Base-by-base conservation (phyloP, 2,888 invertebrate genomes). In the Odontothrips loti region DNA sequence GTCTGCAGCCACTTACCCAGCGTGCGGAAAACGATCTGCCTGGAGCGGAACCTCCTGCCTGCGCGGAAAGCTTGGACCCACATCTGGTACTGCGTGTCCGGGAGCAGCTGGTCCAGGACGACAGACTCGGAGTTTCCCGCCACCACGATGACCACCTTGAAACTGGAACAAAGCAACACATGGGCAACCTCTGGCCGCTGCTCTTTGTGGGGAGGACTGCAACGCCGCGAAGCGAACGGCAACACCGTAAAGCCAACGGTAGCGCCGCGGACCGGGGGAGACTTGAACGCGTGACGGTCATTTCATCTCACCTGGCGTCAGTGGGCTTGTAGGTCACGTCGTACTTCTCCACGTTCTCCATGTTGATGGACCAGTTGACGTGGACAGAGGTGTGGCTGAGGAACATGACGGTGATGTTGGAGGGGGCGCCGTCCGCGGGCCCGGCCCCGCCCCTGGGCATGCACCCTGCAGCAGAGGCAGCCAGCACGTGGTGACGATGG, bases 91-190 rank as follows among this genome's bases (percentile, higher is more conserved):
- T 96, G 95, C 43, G 96, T 96, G 87, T 95, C 94, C 34, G 96
- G 94, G 86, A 93, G 91, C 83, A 96, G 89, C 79, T 94, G 93
- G 86, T 92, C 94, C 86, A 96, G 89, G 84, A 94, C 94, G 85
- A 95, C 94, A 83, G 95, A 95, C 87, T 95, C 95, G 83, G 94
- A 94, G 89, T 95, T 95, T 85, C 95, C 95, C 85, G 95, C 95
- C 87, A 95, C 95, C 88, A 95, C 93, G 90, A 94, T 91, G 89
- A 95, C 95, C 91, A 95, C 95, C 92, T 95, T 95, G 95, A 95
- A 95, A 95, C 95, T 95, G 94, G 80, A 80, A 82, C 81, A 81
- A 63, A 80, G 82, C 80, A 80, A 81, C 82, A 82, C 82, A 82
- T n/a, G n/a, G n/a, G n/a, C n/a, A n/a, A n/a, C n/a, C n/a, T n/a